A percentile compares a stretch with the other conserved stretches of the same genome.
These are phyloP conservation scores for Caranx ignobilis DNA, from an alignment of 2,113 vertebrate species.

Conservation along the genomic window DNA sequence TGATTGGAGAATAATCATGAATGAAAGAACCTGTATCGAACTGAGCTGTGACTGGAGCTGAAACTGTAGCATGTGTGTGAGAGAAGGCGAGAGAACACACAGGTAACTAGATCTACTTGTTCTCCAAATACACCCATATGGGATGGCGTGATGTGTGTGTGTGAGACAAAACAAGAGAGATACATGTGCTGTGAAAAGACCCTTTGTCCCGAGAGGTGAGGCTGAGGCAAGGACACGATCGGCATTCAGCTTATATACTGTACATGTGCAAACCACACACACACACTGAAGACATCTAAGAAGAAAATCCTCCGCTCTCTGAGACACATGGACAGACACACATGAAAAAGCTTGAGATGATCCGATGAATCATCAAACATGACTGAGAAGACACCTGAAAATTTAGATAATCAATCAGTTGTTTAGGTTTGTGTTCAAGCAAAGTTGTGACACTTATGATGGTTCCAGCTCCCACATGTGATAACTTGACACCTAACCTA, in stretches of 20 bases:
- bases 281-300: conserved; percentile 1
- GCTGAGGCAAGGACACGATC: conserved; percentile 58
- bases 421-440: too few species aligned
- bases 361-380: background rate
- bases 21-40: background rate
- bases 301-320: background rate
- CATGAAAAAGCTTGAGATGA: conserved; percentile 7
- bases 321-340: background rate
- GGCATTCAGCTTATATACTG: conserved; percentile 29
- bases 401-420: background rate
- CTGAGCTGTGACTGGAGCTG: conserved; percentile 17
- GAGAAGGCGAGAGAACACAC: conserved; percentile 14
- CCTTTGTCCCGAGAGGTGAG: conserved; percentile 72
- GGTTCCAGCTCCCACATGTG: too few species aligned
- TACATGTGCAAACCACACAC: background rate
- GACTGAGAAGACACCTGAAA: background rate
- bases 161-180: conserved; percentile 20
- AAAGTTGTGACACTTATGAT: too few species aligned
- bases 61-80: conserved; percentile 34
- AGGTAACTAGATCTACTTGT: conserved; percentile 67
- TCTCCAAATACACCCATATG: conserved; percentile 65
- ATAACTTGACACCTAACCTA: too few species aligned
- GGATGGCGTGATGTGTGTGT: conserved; percentile 42
- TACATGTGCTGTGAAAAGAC: conserved; percentile 68
- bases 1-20: background rate